Evolutionary conservation across 1,140 invertebrate species (phyloP).

Genomic region (Drosophila pectinifera): DNA sequence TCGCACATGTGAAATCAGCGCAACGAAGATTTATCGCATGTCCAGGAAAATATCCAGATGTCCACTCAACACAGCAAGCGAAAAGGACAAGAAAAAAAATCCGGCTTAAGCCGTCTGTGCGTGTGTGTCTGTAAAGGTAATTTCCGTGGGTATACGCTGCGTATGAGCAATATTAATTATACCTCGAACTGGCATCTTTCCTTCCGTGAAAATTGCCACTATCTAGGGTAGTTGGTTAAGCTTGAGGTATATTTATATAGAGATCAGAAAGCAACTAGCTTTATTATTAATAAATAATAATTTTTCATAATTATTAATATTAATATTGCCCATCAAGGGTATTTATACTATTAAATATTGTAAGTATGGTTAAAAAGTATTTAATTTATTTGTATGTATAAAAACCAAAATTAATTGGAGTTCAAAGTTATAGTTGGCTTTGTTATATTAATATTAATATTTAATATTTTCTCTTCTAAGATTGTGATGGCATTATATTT

Average conservation of each 20-base stretch:
- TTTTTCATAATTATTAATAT: not conserved
- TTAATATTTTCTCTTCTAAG: too few relatives aligned
- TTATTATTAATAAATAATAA: too few relatives aligned
- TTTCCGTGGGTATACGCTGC: constrained; percentile 46
- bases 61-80: constrained; percentile 30
- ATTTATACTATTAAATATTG: not conserved
- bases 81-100: constrained; percentile 25
- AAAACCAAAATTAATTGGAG: too few relatives aligned
- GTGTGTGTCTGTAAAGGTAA: constrained; percentile 10
- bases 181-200: constrained; percentile 34
- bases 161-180: constrained; percentile 76
- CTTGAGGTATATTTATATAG: not conserved
- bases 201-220: constrained; percentile 16
- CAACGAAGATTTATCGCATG: constrained; percentile 64
- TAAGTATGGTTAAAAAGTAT: not conserved
- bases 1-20: constrained; percentile 73
- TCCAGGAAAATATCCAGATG: constrained; percentile 59
- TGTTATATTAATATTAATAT: not conserved
- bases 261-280: too few relatives aligned
- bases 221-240: not conserved
- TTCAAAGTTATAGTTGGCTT: too few relatives aligned
- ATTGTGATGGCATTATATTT: not conserved
- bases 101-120: constrained; percentile 1
- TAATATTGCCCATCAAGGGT: not conserved
- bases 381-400: not conserved